phyloP scores from a whole-genome alignment of 2,888 invertebrate genomes.

The Autographa pulchrina region DNA sequence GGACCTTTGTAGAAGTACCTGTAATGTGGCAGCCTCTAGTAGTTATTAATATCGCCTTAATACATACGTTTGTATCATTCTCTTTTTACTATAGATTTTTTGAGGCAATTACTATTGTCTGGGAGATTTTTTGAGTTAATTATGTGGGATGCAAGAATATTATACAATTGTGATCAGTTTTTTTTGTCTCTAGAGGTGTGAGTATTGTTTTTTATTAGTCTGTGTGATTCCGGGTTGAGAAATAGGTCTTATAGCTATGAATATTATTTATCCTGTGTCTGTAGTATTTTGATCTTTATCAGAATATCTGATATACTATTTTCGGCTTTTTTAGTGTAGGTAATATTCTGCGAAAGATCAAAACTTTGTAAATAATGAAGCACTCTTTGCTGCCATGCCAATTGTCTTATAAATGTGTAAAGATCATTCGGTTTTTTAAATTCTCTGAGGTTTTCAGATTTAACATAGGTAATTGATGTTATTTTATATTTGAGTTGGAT shows the following conservation, averaged over 20 bases:
- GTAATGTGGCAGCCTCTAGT: slow-evolving; percentile 13
- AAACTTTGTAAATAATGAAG: too few species aligned
- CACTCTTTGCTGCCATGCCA: too few species aligned
- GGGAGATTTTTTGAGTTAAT: slow-evolving; percentile 47
- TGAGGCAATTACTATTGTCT: slow-evolving; percentile 57
- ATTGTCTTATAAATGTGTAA: too few species aligned
- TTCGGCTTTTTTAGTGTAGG: too few species aligned
- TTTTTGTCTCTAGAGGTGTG: slow-evolving; percentile 6
- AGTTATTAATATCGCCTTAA: slow-evolving; percentile 49
- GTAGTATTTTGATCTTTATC: too few species aligned
- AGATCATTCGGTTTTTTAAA: too few species aligned
- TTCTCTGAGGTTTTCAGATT: too few species aligned
- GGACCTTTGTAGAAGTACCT: slow-evolving; percentile 19
- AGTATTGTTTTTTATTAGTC: neutral
- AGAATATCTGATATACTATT: too few species aligned
- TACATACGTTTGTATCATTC: slow-evolving; percentile 39
- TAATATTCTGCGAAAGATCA: too few species aligned
- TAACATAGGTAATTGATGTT: too few species aligned
- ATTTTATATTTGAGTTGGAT: too few species aligned
- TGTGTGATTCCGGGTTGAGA: neutral
- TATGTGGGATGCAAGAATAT: slow-evolving; percentile 30
- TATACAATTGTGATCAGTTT: slow-evolving; percentile 14
- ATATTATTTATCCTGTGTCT: neutral
- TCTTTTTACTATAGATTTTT: slow-evolving; percentile 48
- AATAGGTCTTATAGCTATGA: neutral